Base-by-base conservation (phyloP, 2,797 vertebrate genomes). In the Gobio occitaniae region DNA sequence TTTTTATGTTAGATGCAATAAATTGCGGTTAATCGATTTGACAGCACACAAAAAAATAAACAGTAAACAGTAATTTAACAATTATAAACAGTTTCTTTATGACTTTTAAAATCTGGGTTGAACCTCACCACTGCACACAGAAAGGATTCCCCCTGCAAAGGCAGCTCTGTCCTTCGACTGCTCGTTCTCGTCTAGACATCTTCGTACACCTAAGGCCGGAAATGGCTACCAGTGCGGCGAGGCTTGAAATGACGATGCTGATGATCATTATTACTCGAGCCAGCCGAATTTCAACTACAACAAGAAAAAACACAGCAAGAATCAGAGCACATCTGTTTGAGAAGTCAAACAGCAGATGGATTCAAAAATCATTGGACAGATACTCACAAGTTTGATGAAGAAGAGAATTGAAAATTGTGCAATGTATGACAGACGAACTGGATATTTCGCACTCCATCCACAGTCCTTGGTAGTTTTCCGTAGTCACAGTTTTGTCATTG, bases 201-300 rank as follows among this genome's bases (percentile, higher is more conserved):
- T n/a, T 97, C 87, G 97, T 97, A 89, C 97, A 99, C 80, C 98
- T 97, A 96, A 99, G 97, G 6, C 98, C 97, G 15, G 94, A 76
- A 0, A 93, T 92, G 78, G 96, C 92, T 76, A 97, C 90, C n/a
- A 97, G 87, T 11, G 95, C 70, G 0, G 91, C 97, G 0, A 97
- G 66, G 1, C 95, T 88, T 4, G 97, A 96, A 82, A 98, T 61
- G 25, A 97, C 87, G 69, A 98, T 95, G 59, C 96, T 95, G 72
- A 95, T 70, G 71, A 97, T 91, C 96, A 99, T 96, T 90, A 97
- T 87, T 0, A 95, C 96, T 1, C 97, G 94, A 1, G 96, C 96
- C 0, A 93, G 95, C 92, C 97, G 97, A 86, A 97, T 88, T 47
- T 93, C 94, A 74, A 82, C 97, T 98, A 76, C 16, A 82, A 65